phyloP scores from a whole-genome alignment of 2,797 vertebrate genomes.

The Artibeus jamaicensis region DNA sequence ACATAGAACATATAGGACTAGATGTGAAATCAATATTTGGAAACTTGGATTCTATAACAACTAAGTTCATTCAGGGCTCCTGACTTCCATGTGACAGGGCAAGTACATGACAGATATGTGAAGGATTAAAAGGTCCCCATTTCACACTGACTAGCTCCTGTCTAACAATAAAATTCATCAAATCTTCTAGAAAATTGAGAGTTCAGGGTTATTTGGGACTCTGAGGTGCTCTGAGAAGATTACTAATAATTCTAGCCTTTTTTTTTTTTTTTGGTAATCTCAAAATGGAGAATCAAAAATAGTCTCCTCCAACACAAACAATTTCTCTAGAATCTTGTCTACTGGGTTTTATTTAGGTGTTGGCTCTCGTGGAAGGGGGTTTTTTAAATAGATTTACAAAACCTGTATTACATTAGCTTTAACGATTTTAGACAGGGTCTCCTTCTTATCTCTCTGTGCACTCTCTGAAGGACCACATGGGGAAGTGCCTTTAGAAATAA shows the following conservation, averaged over 20 bases:
- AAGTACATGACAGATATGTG: background rate
- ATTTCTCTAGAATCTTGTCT: background rate
- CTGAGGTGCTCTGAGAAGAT: background rate
- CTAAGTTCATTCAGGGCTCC: background rate
- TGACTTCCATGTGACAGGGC: background rate
- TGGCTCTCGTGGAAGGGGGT: background rate
- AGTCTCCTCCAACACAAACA: background rate
- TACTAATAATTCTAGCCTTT: background rate
- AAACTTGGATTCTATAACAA: background rate
- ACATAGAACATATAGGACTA: background rate
- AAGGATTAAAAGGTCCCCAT: background rate
- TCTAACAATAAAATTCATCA: background rate
- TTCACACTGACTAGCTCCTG: background rate
- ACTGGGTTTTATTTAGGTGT: background rate
- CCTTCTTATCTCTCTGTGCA: background rate
- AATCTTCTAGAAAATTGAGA: background rate
- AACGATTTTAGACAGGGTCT: background rate
- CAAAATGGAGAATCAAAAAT: background rate
- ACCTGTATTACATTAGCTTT: background rate
- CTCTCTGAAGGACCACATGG: background rate
- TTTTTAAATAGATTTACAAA: background rate
- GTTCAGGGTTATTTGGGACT: background rate
- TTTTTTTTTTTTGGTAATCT: background rate
- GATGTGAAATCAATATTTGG: background rate
- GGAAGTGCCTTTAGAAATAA: background rate